Conservation (phyloP, 2,888 invertebrate species). For the Chironomus riparius region DNA sequence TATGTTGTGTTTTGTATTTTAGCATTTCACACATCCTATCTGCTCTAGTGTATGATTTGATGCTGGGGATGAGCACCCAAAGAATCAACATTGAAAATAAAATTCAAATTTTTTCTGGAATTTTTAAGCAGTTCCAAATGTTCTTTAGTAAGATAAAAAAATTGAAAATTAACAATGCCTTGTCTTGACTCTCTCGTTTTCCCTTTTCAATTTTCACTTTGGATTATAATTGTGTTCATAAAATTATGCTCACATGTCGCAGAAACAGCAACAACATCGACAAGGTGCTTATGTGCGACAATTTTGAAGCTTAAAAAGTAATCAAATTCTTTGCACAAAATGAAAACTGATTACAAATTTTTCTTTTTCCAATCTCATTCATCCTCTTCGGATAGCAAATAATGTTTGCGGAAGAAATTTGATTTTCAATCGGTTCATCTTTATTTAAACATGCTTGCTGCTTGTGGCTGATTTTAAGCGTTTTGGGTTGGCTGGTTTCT, state of each 20-base stretch:
- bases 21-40: no score
- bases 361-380: background rate
- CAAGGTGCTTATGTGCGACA: background rate
- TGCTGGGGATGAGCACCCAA: no score
- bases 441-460: background rate
- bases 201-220: no score
- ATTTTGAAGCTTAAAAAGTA: background rate
- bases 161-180: no score
- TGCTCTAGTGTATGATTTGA: no score
- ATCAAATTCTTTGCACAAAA: background rate
- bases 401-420: conserved; percentile 5
- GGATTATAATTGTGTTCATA: background rate
- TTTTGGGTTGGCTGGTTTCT: no score
- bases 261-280: background rate
- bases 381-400: background rate
- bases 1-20: background rate
- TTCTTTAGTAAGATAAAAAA: no score
- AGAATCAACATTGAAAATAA: no score
- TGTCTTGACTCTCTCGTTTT: no score
- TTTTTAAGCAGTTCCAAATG: no score
- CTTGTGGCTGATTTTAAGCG: no score
- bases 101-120: no score
- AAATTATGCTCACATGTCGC: background rate
- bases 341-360: background rate
- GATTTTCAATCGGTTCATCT: background rate